These are phyloP conservation scores for Heteromurus nitidus DNA, from an alignment of 2,888 invertebrate species.

Conservation along the genomic window DNA sequence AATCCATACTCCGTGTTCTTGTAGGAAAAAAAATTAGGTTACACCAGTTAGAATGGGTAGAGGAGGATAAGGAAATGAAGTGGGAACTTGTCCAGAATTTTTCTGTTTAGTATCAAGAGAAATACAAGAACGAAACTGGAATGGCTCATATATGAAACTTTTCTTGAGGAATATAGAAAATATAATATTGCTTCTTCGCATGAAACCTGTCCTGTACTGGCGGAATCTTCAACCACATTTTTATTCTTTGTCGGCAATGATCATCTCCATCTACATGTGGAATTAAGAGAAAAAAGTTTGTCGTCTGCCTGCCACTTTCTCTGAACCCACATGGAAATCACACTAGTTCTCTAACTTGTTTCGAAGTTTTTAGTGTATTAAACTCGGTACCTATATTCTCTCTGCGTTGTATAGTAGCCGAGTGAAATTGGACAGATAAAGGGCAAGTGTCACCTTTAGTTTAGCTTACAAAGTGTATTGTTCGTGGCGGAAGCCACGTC, in stretches of 20 bases:
- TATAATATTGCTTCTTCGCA: background rate
- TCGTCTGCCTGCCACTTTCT: background rate
- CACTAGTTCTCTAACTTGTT: background rate
- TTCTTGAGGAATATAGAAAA: background rate
- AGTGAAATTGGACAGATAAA: background rate
- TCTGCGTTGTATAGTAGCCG: too few relatives aligned
- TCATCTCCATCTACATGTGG: constrained; percentile 13
- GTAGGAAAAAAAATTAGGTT: too few relatives aligned
- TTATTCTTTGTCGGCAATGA: constrained; percentile 1
- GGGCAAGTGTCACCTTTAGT: constrained; percentile 20
- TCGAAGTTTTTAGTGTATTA: background rate
- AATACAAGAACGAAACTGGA: too few relatives aligned
- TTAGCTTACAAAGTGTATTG: background rate
- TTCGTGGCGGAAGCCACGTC: background rate
- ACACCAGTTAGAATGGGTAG: too few relatives aligned
- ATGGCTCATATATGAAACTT: too few relatives aligned
- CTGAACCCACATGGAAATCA: constrained; percentile 28
- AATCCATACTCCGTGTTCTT: too few relatives aligned
- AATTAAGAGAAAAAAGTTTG: constrained; percentile 28
- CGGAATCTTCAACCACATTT: background rate
- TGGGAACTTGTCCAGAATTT: constrained; percentile 15
- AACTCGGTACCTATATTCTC: too few relatives aligned
- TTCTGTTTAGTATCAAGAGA: constrained; percentile 10
- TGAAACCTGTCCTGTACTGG: too few relatives aligned
- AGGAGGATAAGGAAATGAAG: constrained; percentile 17